A percentile compares a stretch with the other conserved stretches of the same genome.
These are phyloP conservation scores for Sandelia bainsii DNA, from an alignment of 2,797 vertebrate genomes.

Conservation along the genomic window DNA sequence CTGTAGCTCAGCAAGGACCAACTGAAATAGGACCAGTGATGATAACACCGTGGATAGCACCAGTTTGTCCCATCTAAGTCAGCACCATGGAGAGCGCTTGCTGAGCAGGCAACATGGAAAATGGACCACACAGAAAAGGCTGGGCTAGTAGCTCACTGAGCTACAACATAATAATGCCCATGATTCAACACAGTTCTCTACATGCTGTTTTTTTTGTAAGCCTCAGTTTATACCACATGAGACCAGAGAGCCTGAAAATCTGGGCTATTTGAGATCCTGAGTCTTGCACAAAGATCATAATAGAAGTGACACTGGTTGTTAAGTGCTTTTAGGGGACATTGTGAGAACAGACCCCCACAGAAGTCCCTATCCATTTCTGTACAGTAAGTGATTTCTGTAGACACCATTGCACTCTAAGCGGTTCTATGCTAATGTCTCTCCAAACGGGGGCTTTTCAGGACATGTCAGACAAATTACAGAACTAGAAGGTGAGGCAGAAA, in stretches of 20 bases:
- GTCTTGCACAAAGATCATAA: slow-evolving; percentile 11
- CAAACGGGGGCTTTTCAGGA: slow-evolving; percentile 64
- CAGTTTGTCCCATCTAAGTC: slow-evolving; percentile 56
- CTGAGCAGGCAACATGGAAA: slow-evolving; percentile 59
- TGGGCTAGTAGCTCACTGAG: slow-evolving; percentile 5
- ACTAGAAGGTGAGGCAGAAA: slow-evolving; percentile 44
- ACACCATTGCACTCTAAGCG: slow-evolving; percentile 51
- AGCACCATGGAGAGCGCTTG: slow-evolving; percentile 68
- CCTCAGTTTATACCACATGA: not conserved
- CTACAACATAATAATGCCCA: slow-evolving; percentile 23
- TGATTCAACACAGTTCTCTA: slow-evolving; percentile 3
- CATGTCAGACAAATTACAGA: slow-evolving; percentile 67
- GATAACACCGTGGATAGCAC: slow-evolving; percentile 67
- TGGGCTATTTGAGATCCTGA: slow-evolving; percentile 1
- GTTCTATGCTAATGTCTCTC: slow-evolving; percentile 44
- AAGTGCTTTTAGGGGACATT: not conserved
- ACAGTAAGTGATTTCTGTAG: slow-evolving; percentile 51
- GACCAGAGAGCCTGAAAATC: slow-evolving; percentile 5
- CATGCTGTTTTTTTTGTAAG: slow-evolving; percentile 5
- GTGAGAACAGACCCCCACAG: slow-evolving; percentile 4
- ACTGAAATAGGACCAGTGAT: slow-evolving; percentile 51
- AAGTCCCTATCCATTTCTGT: slow-evolving; percentile 28
- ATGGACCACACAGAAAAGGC: slow-evolving; percentile 29
- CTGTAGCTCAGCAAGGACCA: slow-evolving; percentile 60
- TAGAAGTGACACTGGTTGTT: slow-evolving; percentile 27